Evolutionary conservation across 1,140 invertebrate genomes (phyloP).

Genomic region (Drosophila burlai): DNA sequence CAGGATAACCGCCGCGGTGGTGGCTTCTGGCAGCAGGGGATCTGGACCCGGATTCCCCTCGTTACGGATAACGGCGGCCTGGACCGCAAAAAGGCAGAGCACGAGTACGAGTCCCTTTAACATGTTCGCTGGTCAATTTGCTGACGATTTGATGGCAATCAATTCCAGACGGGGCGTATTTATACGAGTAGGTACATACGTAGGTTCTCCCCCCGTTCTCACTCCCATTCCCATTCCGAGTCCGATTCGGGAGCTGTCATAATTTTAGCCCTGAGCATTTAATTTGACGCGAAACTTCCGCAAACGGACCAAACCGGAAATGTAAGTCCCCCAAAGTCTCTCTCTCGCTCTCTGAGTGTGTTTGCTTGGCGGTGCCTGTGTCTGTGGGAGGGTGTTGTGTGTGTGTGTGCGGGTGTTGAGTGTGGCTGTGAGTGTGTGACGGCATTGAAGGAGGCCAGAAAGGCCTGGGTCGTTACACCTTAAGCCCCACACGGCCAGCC

Average conservation of each 20-base stretch:
- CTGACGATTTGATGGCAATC: constrained; percentile 55
- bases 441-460: constrained; percentile 70
- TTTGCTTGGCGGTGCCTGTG: constrained; percentile 22
- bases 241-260: constrained; percentile 65
- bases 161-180: constrained; percentile 60
- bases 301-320: constrained; percentile 69
- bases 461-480: constrained; percentile 77
- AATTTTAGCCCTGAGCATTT: constrained; percentile 72
- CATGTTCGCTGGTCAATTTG: constrained; percentile 63
- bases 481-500: constrained; percentile 47
- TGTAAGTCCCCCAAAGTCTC: constrained; percentile 53
- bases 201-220: constrained; percentile 31
- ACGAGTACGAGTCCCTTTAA: constrained; percentile 60
- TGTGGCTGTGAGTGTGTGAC: constrained; percentile 38
- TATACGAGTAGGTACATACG: constrained; percentile 51
- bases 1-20: constrained; percentile 12
- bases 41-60: constrained; percentile 10
- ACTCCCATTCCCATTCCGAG: constrained; percentile 3
- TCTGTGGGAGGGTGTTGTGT: constrained; percentile 29
- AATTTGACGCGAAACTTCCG: constrained; percentile 71
- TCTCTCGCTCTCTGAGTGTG: not conserved
- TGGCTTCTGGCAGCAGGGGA: constrained; percentile 34
- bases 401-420: constrained; percentile 8
- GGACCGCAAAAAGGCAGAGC: constrained; percentile 32
- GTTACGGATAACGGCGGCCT: constrained; percentile 47